These are phyloP conservation scores for Drosophila helvetica DNA, from an alignment of 2,888 invertebrate genomes.

Conservation along the genomic window DNA sequence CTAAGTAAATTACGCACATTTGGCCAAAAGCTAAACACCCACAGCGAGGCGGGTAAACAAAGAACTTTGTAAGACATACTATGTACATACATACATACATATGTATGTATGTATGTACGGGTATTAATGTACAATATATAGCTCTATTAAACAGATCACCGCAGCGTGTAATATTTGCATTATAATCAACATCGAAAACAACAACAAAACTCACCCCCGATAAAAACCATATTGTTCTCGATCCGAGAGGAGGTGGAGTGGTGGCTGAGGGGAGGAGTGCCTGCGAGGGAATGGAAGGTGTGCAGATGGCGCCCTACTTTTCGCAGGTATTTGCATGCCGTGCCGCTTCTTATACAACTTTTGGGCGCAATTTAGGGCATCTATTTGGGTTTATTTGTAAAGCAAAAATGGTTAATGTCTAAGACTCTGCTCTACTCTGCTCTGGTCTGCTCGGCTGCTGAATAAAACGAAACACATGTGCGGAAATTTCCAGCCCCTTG, in stretches of 20 bases:
- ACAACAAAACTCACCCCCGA: constrained; percentile 46
- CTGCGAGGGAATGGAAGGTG: constrained; percentile 44
- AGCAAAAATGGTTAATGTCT: constrained; percentile 52
- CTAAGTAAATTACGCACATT: constrained; percentile 74
- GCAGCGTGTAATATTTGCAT: constrained; percentile 76
- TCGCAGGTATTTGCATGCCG: constrained; percentile 32
- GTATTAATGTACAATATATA: constrained; percentile 27
- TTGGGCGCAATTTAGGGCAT: constrained; percentile 70
- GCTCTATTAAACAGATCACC: constrained; percentile 38
- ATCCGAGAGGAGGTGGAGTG: constrained; percentile 26
- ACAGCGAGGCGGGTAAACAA: constrained; percentile 60
- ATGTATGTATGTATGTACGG: constrained; percentile 5
- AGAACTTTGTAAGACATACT: constrained; percentile 50
- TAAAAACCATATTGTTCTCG: constrained; percentile 76
- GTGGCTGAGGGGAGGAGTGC: constrained; percentile 3
- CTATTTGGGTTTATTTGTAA: constrained; percentile 74
- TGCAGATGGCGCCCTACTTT: constrained; percentile 73
- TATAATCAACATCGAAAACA: constrained; percentile 62
- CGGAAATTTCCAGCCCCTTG: constrained; percentile 63
- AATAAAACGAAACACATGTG: constrained; percentile 73
- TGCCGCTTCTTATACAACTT: constrained; percentile 23
- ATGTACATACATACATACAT: background rate
- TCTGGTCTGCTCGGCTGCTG: constrained; percentile 21
- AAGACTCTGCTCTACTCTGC: constrained; percentile 2
- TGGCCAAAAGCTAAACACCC: constrained; percentile 55